phyloP scores from a whole-genome alignment of 37 sponge, comb jelly and placozoan species.

The Oscarella lobularis region DNA sequence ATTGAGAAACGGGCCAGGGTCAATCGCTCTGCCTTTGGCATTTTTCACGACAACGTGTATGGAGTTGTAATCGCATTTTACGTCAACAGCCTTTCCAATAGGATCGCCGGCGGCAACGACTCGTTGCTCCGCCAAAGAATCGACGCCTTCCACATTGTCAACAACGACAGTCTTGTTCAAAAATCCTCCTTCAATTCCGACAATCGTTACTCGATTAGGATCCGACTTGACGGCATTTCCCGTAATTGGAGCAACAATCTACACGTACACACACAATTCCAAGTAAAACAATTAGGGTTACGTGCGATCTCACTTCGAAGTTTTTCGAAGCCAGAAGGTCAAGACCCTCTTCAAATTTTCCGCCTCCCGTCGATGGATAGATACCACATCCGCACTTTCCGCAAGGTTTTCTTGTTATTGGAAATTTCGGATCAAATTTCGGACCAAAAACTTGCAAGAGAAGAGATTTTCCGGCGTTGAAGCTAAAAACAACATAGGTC shows the following conservation, averaged over 20 bases:
- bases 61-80: not conserved
- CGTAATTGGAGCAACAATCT: conserved; percentile 51
- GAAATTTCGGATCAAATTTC: not conserved
- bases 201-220: conserved; percentile 14
- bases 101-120: not conserved
- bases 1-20: not conserved
- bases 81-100: not conserved
- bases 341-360: conserved; percentile 28
- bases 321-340: conserved; percentile 8
- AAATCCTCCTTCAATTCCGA: conserved; percentile 26
- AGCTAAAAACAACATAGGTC: no score
- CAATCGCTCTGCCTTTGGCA: not conserved
- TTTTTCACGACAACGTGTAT: not conserved
- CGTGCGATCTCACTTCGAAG: not conserved
- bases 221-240: conserved; percentile 11
- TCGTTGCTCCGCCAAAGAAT: not conserved
- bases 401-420: not conserved
- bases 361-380: conserved; percentile 41
- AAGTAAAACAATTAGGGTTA: no score
- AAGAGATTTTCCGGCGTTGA: no score
- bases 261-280: conserved; percentile 4
- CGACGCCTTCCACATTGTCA: conserved; percentile 23
- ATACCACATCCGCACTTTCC: conserved; percentile 48
- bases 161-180: conserved; percentile 24
- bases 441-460: not conserved